A percentile compares a stretch with the other conserved stretches of the same genome.
phyloP scores from a whole-genome alignment of 2,888 invertebrate genomes.

The Tipula vernalis region DNA sequence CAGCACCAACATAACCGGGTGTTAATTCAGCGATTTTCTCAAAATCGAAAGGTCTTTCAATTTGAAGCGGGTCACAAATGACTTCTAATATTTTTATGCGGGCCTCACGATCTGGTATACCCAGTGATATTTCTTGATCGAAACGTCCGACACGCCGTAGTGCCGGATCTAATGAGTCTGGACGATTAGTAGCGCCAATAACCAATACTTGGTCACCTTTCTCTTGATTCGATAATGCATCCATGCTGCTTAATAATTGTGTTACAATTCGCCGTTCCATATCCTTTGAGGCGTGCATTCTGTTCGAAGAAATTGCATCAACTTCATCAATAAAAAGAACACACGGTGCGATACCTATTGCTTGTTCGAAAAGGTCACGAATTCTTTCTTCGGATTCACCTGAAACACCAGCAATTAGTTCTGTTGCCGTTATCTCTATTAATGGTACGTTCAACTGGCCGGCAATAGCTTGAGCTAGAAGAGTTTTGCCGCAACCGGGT shows the following conservation, averaged over 20 bases:
- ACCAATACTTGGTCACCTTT: constrained; percentile 45
- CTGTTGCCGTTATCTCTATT: constrained; percentile 80
- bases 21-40: constrained; percentile 66
- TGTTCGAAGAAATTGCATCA: constrained; percentile 86
- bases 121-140: constrained; percentile 85
- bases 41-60: constrained; percentile 59
- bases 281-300: constrained; percentile 81
- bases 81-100: constrained; percentile 64
- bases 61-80: constrained; percentile 55
- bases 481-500: constrained; percentile 86
- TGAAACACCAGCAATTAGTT: constrained; percentile 86
- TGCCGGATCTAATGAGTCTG: constrained; percentile 86
- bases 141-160: constrained; percentile 84
- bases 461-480: constrained; percentile 69
- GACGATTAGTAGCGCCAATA: constrained; percentile 91
- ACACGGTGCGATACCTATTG: constrained; percentile 66
- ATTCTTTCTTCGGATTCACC: constrained; percentile 93
- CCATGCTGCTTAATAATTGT: constrained; percentile 79
- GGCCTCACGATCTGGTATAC: constrained; percentile 80
- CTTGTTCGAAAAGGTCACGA: constrained; percentile 80
- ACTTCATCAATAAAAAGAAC: constrained; percentile 93
- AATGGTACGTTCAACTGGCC: constrained; percentile 79
- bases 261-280: constrained; percentile 95
- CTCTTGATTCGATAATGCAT: constrained; percentile 42
- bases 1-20: constrained; percentile 94